Base-by-base conservation (phyloP, 2,888 invertebrate genomes). In the Drosophila paranaensis region DNA sequence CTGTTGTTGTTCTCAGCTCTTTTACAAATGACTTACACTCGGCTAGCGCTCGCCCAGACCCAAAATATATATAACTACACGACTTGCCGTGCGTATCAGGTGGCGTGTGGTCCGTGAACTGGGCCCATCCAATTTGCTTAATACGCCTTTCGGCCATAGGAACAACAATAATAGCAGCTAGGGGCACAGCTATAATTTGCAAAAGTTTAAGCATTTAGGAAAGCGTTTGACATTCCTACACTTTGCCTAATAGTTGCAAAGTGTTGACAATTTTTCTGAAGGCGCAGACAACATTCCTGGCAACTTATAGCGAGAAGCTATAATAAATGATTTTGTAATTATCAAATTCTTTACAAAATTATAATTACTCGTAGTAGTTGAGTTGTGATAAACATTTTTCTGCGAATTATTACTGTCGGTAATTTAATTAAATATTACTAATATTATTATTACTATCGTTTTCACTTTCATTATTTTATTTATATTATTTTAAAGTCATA, bases 11-110 rank as follows among this genome's bases (percentile, higher is more conserved):
- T 60, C 65, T 69, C 50, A 51, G 68, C 50, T 71, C 81, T 75
- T 78, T 87, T 78, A 88, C 89, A 88, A 88, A 88, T 88, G 87
- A 82, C 81, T 88, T 89, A 77, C 81, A 88, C 74, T 76, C 60
- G 76, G 73, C 71, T 75, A 71, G 68, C 77, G 67, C 63, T 83
- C 60, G 70, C 65, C 73, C 71, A 81, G 71, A 33, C 39, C 60
- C 60, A 53, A 71, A 55, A 45, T 50, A 30, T 11, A 27, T 11
- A 39, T 10, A 20, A 11, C 60, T 37, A 69, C 69, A 58, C 58
- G 74, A 63, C 54, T 67, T 76, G 58, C 74, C 81, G 78, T 81
- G 75, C 66, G 74, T 79, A 84, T 81, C 77, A 76, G 79, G 77
- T 90, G 82, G 76, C 83, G 83, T 85, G 88, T 90, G 90, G 91